phyloP scores from a whole-genome alignment of 1,140 invertebrate species.

The Halyomorpha halys region DNA sequence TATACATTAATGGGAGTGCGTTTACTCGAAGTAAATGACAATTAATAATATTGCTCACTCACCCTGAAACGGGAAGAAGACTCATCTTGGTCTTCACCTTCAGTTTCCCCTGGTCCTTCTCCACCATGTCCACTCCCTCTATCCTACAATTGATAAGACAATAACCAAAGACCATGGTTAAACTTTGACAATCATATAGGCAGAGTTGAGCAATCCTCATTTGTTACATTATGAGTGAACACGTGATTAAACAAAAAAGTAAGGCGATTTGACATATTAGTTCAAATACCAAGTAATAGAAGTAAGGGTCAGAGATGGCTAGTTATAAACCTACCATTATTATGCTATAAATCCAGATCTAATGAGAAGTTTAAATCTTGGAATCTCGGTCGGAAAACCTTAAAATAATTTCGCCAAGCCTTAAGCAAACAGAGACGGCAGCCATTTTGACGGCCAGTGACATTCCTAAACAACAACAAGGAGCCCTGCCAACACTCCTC shows the following conservation, averaged over 20 bases:
- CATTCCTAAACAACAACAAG: no score
- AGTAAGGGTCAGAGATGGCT: background rate
- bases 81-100: slow-evolving; percentile 22
- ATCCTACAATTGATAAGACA: background rate
- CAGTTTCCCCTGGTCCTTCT: background rate
- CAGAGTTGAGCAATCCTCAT: background rate
- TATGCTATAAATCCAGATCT: background rate
- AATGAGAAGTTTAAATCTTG: background rate
- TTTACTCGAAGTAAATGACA: background rate
- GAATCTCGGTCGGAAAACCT: slow-evolving; percentile 23
- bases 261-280: background rate
- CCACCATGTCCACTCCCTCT: slow-evolving; percentile 13
- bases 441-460: slow-evolving; percentile 13
- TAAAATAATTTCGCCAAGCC: slow-evolving; percentile 23
- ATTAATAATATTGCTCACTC: background rate
- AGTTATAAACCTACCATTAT: background rate
- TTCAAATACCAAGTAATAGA: background rate
- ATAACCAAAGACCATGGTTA: background rate
- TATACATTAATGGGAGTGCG: background rate
- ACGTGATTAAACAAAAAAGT: background rate
- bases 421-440: slow-evolving; percentile 8
- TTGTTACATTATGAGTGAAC: background rate
- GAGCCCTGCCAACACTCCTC: no score
- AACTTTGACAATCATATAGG: background rate
- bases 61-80: slow-evolving; percentile 22